phyloP scores from a whole-genome alignment of 2,888 invertebrate genomes.

The Druceiella hillmani region DNA sequence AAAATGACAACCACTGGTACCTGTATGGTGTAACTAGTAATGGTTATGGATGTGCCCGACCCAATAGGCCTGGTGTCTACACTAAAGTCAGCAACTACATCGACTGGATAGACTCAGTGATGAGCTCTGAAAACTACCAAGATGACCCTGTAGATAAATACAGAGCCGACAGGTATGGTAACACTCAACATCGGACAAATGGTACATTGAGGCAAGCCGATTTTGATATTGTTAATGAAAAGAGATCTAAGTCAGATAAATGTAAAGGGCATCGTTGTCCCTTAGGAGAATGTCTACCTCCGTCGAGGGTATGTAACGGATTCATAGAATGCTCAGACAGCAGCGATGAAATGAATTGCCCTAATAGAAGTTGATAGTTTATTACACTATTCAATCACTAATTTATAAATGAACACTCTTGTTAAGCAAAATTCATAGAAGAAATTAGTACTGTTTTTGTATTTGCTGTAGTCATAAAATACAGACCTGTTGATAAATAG shows the following conservation, averaged over 20 bases:
- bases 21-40: constrained; percentile 70
- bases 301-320: constrained; percentile 69
- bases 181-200: too few species aligned
- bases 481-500: too few species aligned
- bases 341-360: constrained; percentile 64
- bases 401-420: constrained; percentile 47
- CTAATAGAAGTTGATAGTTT: constrained; percentile 33
- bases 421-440: too few species aligned
- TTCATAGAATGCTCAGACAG: constrained; percentile 73
- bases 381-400: constrained; percentile 49
- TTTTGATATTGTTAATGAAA: too few species aligned
- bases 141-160: too few species aligned
- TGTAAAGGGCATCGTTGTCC: constrained; percentile 71
- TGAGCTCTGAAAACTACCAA: constrained; percentile 35
- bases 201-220: too few species aligned
- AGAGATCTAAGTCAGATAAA: constrained; percentile 34
- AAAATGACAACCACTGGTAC: constrained; percentile 43
- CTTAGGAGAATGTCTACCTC: constrained; percentile 67
- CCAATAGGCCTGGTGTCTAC: constrained; percentile 74
- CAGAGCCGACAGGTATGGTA: too few species aligned
- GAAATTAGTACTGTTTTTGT: too few species aligned
- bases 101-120: constrained; percentile 61
- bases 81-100: constrained; percentile 73
- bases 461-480: too few species aligned
- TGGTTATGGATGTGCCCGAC: constrained; percentile 74